Base-by-base conservation (phyloP, 2,888 invertebrate genomes). In the Pilophorus perplexus region DNA sequence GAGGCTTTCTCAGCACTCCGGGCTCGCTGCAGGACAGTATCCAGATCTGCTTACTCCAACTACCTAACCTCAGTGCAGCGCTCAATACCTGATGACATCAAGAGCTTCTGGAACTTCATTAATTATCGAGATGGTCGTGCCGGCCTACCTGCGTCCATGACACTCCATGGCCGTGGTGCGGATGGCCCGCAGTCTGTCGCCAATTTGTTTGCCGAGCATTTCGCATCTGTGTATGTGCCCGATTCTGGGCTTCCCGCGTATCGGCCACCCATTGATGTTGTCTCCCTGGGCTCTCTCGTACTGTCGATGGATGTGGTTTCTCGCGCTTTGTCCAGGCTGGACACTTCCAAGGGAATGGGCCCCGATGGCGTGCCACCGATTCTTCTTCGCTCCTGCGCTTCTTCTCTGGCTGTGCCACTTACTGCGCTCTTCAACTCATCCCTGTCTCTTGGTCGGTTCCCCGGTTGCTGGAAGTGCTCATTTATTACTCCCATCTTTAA, bases 381-480 rank as follows among this genome's bases (percentile, higher is more conserved):
- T 2, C 59, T 59, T 14, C 6, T 59, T 67, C 59, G 52, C 67
- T 59, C 60, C 18, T 28, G 16, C 18, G 8, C 52, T 12, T 48
- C n/a, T 48, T 12, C 22, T 18, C 22, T 20, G n/a, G n/a, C n/a
- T n/a, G n/a, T n/a, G n/a, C n/a, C 40, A 16, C 16, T 40, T 2
- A 8, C 16, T 4, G 2, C 8, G n/a, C n/a, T n/a, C n/a, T n/a
- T n/a, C n/a, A n/a, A n/a, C n/a, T n/a, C n/a, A n/a, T n/a, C n/a
- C n/a, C n/a, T n/a, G n/a, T n/a, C n/a, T n/a, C n/a, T n/a, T n/a
- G n/a, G n/a, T n/a, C n/a, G n/a, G n/a, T n/a, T n/a, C n/a, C n/a
- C n/a, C n/a, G n/a, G n/a, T n/a, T n/a, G n/a, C n/a, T n/a, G n/a
- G n/a, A n/a, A n/a, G n/a, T n/a, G n/a, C n/a, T n/a, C n/a, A n/a